These are phyloP conservation scores for Micromys minutus DNA, from an alignment of 2,113 vertebrate genomes.

Conservation along the genomic window DNA sequence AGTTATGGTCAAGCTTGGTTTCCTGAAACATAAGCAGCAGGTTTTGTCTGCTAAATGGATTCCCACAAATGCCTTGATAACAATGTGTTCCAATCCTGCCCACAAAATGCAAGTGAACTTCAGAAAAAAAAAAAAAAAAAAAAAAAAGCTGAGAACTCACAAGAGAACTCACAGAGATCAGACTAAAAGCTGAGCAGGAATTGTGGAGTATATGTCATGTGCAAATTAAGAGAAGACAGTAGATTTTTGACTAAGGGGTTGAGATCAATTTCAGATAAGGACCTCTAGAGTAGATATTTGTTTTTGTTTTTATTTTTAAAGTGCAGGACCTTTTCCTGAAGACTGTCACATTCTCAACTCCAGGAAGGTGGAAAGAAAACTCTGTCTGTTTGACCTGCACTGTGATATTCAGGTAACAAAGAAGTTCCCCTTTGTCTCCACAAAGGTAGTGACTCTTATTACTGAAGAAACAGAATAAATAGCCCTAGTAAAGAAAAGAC, in stretches of 20 bases:
- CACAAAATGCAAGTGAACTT: constrained; percentile 73
- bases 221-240: not conserved
- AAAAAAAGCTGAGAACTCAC: constrained; percentile 65
- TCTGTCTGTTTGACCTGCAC: constrained; percentile 12
- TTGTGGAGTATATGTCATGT: not conserved
- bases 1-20: constrained; percentile 69
- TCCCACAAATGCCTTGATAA: constrained; percentile 74
- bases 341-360: constrained; percentile 59
- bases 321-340: constrained; percentile 39
- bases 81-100: constrained; percentile 71
- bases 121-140: constrained; percentile 45
- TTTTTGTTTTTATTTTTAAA: constrained; percentile 51
- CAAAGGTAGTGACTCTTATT: constrained; percentile 61
- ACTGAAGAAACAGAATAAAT: constrained; percentile 71
- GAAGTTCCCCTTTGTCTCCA: constrained; percentile 58
- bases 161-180: constrained; percentile 72
- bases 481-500: constrained; percentile 57
- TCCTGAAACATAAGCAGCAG: constrained; percentile 75
- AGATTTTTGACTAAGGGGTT: not conserved
- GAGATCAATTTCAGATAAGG: constrained; percentile 80
- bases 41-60: constrained; percentile 76
- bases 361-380: constrained; percentile 56
- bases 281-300: constrained; percentile 66
- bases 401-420: constrained; percentile 14
- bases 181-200: constrained; percentile 74